Evolutionary conservation across 2,113 vertebrate species (phyloP).

Genomic region (Bungarus multicinctus): DNA sequence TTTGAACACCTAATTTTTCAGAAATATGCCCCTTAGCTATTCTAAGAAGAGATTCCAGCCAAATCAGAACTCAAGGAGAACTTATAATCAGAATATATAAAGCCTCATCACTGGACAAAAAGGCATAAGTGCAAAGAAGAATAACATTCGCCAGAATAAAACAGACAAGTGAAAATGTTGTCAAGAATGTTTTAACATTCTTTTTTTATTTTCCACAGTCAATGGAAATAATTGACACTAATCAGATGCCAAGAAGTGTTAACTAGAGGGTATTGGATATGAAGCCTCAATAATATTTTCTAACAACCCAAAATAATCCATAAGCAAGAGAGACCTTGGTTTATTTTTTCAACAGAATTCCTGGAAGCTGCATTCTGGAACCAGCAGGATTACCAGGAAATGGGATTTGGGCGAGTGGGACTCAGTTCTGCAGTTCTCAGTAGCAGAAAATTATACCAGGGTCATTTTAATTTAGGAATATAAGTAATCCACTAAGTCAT

Average conservation of each 20-base stretch:
- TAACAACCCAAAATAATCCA: background rate
- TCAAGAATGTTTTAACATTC: background rate
- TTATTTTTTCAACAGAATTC: background rate
- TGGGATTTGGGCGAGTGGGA: background rate
- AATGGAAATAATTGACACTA: background rate
- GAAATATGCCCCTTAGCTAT: background rate
- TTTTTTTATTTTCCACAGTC: background rate
- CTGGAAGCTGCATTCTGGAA: background rate
- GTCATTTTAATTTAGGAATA: background rate
- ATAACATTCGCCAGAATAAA: background rate
- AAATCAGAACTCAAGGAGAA: background rate
- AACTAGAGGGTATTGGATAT: background rate
- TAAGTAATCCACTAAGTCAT: background rate
- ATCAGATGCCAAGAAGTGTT: background rate
- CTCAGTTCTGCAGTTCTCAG: background rate
- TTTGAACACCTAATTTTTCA: background rate
- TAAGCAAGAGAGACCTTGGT: background rate
- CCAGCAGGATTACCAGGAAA: background rate
- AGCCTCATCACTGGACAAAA: too few species aligned
- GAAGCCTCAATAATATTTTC: background rate
- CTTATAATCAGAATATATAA: background rate
- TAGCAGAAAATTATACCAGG: background rate
- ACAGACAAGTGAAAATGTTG: background rate
- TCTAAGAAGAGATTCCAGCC: background rate
- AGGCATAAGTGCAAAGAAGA: background rate